These are phyloP conservation scores for Bibio marci DNA, from an alignment of 2,888 invertebrate genomes.

Conservation along the genomic window DNA sequence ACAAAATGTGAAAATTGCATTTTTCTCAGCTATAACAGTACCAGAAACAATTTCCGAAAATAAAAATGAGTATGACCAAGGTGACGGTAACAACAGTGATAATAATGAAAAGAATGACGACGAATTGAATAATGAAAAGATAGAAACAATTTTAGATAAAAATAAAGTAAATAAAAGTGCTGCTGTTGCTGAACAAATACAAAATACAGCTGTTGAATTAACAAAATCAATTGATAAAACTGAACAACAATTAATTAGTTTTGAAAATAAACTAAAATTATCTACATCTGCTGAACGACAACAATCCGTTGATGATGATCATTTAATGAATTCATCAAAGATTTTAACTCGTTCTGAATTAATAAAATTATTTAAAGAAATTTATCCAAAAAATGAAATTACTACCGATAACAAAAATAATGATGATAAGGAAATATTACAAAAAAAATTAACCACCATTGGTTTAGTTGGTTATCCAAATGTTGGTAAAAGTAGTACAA, in stretches of 20 bases:
- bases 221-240: slow-evolving; percentile 35
- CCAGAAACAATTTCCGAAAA: slow-evolving; percentile 20
- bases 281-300: neutral
- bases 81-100: slow-evolving; percentile 15
- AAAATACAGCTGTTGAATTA: slow-evolving; percentile 33
- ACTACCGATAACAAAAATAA: no score
- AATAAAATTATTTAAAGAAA: slow-evolving; percentile 47
- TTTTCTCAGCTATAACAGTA: slow-evolving; percentile 68
- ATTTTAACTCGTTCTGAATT: slow-evolving; percentile 47
- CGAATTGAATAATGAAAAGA: slow-evolving; percentile 9
- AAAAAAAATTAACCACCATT: slow-evolving; percentile 42
- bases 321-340: slow-evolving; percentile 17
- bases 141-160: neutral
- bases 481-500: slow-evolving; percentile 99
- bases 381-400: slow-evolving; percentile 24
- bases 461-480: slow-evolving; percentile 98
- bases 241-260: slow-evolving; percentile 35
- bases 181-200: slow-evolving; percentile 18
- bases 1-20: slow-evolving; percentile 55
- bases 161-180: slow-evolving; percentile 6
- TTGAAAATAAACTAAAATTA: slow-evolving; percentile 18
- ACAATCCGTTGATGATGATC: slow-evolving; percentile 2
- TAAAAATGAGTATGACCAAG: slow-evolving; percentile 20
- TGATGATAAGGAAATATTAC: no score
- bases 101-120: slow-evolving; percentile 15